Evolutionary conservation across 2,888 invertebrate species (phyloP), one percentile per base, ranked within the genome.

Genomic region (Melipona bicolor): DNA sequence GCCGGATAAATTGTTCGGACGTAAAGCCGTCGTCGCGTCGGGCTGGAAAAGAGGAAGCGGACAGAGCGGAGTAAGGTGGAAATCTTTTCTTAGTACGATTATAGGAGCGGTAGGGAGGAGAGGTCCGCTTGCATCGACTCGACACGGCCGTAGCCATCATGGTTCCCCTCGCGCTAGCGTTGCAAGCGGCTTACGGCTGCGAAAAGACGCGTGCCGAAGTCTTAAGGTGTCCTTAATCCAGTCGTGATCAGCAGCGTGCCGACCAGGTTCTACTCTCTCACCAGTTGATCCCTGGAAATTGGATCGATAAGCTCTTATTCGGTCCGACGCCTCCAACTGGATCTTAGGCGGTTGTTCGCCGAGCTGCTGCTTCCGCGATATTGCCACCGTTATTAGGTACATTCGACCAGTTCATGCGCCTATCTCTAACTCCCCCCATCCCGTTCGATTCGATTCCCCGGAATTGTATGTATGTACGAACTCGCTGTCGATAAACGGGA

Each of bases 221-320:
- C 85, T 88, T 85, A 89, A 89, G 85, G 81, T 77, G 84, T 75
- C 90, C 89, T 84, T 89, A 89, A 89, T 89, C 89, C 89, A 64
- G 52, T 78, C 80, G 85, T 88, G 89, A 89, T 89, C 89, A 84
- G 81, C 85, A 36, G 43, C 36, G 79, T 76, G 79, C 75, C 59
- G 77, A 75, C 61, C 69, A 74, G 77, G 69, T 81, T 84, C 83
- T 61, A 81, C 81, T 81, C 84, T 87, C 79, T 59, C 79, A 68
- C 79, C 75, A 70, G 76, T 83, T 89, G 90, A 89, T 89, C 90
- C 90, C 77, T 78, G 74, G 87, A 89, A 88, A 89, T 89, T 89
- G 89, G 88, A 89, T 89, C 89, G 89, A 89, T 89, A 89, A 89
- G 87, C 89, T 89, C 88, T 80, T 81, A 79, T 84, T 88, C 81